phyloP scores from a whole-genome alignment of 2,888 invertebrate genomes.

The Drosophila neotestacea region DNA sequence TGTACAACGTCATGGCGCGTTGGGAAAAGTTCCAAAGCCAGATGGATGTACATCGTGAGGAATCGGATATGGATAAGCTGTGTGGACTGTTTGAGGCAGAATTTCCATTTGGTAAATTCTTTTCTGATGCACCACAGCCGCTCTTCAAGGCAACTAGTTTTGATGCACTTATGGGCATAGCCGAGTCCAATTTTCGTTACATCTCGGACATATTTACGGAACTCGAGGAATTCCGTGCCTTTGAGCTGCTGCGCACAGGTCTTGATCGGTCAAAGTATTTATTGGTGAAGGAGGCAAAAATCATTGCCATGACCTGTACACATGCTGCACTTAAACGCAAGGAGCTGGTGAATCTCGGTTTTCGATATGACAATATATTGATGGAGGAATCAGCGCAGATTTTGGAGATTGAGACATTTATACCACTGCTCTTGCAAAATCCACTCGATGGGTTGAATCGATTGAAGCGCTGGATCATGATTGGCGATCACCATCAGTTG shows the following conservation, averaged over 20 bases:
- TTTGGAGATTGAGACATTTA: constrained; percentile 99
- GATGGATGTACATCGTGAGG: constrained; percentile 54
- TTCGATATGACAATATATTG: constrained; percentile 99
- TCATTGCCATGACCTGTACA: constrained; percentile 99
- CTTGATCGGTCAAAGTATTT: constrained; percentile 98
- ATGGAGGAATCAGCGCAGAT: constrained; percentile 99
- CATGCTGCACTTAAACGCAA: constrained; percentile 98
- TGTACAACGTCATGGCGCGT: constrained; percentile 94
- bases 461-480: constrained; percentile 99
- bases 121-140: constrained; percentile 96
- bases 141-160: constrained; percentile 92
- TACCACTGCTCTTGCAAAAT: constrained; percentile 98
- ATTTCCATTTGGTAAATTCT: constrained; percentile 98
- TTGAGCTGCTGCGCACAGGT: constrained; percentile 97
- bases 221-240: constrained; percentile 98
- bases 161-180: constrained; percentile 94
- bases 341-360: constrained; percentile 97
- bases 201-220: constrained; percentile 98
- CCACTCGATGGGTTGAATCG: constrained; percentile 98
- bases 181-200: constrained; percentile 96
- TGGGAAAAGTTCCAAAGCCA: constrained; percentile 94
- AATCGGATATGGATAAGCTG: constrained; percentile 57
- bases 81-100: constrained; percentile 88
- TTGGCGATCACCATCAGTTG: constrained; percentile 99
- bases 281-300: constrained; percentile 99